Conservation (phyloP, 2,888 invertebrate genomes). For the Melolontha melolontha region DNA sequence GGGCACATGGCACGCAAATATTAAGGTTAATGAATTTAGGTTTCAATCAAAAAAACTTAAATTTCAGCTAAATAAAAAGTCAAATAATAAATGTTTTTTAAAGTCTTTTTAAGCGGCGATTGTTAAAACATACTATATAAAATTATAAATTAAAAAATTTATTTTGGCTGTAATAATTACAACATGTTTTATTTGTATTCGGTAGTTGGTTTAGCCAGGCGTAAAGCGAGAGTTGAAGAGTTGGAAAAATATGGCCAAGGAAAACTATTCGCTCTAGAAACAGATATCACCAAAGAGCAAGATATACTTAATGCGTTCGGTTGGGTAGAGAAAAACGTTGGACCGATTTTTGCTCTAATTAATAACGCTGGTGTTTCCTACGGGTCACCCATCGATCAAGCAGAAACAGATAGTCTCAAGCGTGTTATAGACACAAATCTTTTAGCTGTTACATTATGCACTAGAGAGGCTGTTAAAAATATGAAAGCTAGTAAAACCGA, state of each 20-base stretch:
- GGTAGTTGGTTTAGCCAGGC: conserved; percentile 57
- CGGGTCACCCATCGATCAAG: background rate
- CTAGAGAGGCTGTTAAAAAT: conserved; percentile 28
- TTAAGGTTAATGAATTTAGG: too few relatives aligned
- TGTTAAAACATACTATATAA: too few relatives aligned
- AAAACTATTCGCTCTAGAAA: conserved; percentile 26
- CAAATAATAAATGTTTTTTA: too few relatives aligned
- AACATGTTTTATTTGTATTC: too few relatives aligned
- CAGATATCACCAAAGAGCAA: conserved; percentile 29
- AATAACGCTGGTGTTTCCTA: conserved; percentile 26
- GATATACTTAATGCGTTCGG: conserved; percentile 27
- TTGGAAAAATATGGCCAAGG: conserved; percentile 8
- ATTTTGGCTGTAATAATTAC: too few relatives aligned
- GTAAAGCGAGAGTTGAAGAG: conserved; percentile 41
- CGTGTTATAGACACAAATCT: conserved; percentile 33
- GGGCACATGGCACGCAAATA: too few relatives aligned
- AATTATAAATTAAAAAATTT: too few relatives aligned
- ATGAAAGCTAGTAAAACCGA: conserved; percentile 30
- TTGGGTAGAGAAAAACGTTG: conserved; percentile 33
- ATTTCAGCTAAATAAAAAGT: too few relatives aligned
- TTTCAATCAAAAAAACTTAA: too few relatives aligned
- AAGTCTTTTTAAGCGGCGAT: too few relatives aligned
- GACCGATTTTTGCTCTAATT: conserved; percentile 31
- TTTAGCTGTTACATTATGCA: conserved; percentile 8
- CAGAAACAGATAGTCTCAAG: conserved; percentile 6